Evolutionary conservation across 1,140 invertebrate species (phyloP), one percentile per base, ranked within the genome.

Genomic region (Aphelinus atriplicis): DNA sequence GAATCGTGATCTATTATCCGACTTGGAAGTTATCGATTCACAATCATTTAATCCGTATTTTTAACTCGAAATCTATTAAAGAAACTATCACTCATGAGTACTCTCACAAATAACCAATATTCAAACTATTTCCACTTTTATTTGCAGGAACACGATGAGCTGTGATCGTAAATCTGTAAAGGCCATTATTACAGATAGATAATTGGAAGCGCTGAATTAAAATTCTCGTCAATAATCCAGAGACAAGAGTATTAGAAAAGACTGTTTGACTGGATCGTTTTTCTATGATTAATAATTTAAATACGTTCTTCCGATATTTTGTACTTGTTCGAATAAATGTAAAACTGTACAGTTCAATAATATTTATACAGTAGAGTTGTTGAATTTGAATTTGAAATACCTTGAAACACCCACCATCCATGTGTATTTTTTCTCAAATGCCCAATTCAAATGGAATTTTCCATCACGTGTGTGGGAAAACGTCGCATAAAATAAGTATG

Each of bases 121-220:
- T 51, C 51, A 50, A 66, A 73, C 57, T 48, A 53, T 80, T 77
- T 26, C 26, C 26, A 75, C 71, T 76, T 78, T 78, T 78, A 68
- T 75, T 88, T 89, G 55, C 81, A 90, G 89, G 88, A 89, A 73
- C 91, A 92, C 82, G 92, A 93, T 78, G 92, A 93, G 87, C 86
- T 92, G 87, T 92, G 91, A 90, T 84, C 82, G 84, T 73, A 75
- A 58, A 46, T 3, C 56, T 4, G 46, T 46, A 9, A 10, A 56
- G 1, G 1, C 9, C 45, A 67, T 42, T 55, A 43, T 50, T 26
- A 26, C 7, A 42, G 42, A 4, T 53, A 53, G 9, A 43, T 67
- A 56, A 26, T 10, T 4, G 42, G 10, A 53, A 66, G 43, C 45
- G 3, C 47, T 7, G 9, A 6, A 42, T 4, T 50, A 7, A 26